phyloP scores from a whole-genome alignment of 1,140 invertebrate genomes.

The Drosophila carrolli region DNA sequence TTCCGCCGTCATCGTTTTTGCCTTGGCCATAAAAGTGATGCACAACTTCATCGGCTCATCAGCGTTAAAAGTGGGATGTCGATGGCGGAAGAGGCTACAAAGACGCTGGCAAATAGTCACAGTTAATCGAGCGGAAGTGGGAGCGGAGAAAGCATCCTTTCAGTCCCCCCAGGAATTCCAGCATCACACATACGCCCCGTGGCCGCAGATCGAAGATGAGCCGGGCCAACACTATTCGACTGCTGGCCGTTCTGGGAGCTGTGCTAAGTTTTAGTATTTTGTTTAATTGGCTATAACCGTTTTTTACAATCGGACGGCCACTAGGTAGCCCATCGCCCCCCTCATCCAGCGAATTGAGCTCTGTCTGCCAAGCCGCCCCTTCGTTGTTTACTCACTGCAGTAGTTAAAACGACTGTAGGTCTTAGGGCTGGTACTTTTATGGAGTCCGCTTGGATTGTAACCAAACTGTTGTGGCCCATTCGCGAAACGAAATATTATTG shows the following conservation, averaged over 20 bases:
- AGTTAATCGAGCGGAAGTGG: constrained; percentile 44
- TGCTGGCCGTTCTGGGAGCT: constrained; percentile 36
- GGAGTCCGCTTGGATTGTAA: constrained; percentile 54
- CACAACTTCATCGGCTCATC: constrained; percentile 77
- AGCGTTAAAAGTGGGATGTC: constrained; percentile 60
- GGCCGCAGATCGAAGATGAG: constrained; percentile 8
- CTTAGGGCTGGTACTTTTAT: constrained; percentile 48
- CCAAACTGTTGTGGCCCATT: constrained; percentile 60
- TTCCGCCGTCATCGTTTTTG: constrained; percentile 67
- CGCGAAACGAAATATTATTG: constrained; percentile 59
- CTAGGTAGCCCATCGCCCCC: background rate
- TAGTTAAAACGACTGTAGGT: constrained; percentile 27
- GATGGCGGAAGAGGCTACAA: constrained; percentile 47
- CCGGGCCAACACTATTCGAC: constrained; percentile 8
- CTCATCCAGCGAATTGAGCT: constrained; percentile 4
- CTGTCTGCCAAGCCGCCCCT: constrained; percentile 17
- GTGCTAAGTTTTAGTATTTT: constrained; percentile 71
- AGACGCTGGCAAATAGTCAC: constrained; percentile 39
- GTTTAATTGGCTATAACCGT: constrained; percentile 80
- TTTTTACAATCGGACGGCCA: constrained; percentile 69
- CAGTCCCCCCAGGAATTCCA: background rate
- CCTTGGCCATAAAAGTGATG: constrained; percentile 65
- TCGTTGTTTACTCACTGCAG: constrained; percentile 23
- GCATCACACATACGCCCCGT: constrained; percentile 54
- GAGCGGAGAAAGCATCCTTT: constrained; percentile 10